These are phyloP conservation scores for Leuciscus idus DNA, from an alignment of 2,113 vertebrate species.

Conservation along the genomic window DNA sequence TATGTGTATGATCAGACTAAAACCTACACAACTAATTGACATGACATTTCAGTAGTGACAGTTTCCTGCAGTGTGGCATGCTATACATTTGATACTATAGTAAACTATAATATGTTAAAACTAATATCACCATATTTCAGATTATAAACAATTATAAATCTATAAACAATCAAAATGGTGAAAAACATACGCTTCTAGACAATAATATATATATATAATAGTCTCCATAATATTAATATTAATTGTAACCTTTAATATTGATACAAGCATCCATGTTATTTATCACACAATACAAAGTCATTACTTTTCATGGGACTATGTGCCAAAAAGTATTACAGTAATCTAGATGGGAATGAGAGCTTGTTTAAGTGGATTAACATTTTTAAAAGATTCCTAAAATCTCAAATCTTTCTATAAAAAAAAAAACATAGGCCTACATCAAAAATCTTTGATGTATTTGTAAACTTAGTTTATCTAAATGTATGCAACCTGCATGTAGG, in stretches of 20 bases:
- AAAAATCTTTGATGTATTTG: not conserved
- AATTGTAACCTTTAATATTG: not conserved
- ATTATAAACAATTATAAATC: not conserved
- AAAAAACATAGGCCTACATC: too few relatives aligned
- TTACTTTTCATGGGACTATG: not conserved
- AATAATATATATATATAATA: too few relatives aligned
- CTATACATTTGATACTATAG: too few relatives aligned
- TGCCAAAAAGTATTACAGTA: not conserved
- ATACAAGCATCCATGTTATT: not conserved
- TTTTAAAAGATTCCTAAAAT: not conserved
- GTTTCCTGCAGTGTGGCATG: not conserved
- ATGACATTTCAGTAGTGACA: not conserved
- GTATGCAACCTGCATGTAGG: not conserved
- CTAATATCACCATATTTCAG: too few relatives aligned
- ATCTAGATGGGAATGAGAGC: not conserved
- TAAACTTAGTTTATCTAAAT: not conserved
- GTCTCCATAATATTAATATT: not conserved
- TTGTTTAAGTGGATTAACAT: conserved; percentile 3
- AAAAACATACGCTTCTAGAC: not conserved
- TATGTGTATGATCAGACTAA: too few relatives aligned
- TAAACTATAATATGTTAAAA: too few relatives aligned
- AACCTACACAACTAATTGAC: not conserved
- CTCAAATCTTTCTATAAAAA: not conserved
- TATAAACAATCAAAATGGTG: not conserved
- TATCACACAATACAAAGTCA: not conserved